These are phyloP conservation scores for Zoroaster sp. DNA, from an alignment of 53 echinoderm and acorn worm genomes.

Conservation along the genomic window DNA sequence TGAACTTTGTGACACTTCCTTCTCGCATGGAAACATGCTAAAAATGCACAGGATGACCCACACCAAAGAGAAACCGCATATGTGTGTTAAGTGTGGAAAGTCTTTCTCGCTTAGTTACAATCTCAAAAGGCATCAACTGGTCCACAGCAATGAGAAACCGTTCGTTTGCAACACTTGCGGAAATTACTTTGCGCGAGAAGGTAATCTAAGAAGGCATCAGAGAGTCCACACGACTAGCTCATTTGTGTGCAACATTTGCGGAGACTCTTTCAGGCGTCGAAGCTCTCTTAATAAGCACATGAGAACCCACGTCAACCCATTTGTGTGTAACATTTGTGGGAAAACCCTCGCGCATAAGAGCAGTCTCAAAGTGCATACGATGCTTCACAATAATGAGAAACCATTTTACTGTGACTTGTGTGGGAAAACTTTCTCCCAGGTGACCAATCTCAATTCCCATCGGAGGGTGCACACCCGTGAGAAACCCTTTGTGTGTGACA, in stretches of 20 bases:
- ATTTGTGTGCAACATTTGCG: conserved; percentile 33
- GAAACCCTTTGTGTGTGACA: conserved; percentile 51
- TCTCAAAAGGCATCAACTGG: not conserved
- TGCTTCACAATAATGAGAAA: conserved; percentile 40
- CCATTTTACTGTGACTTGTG: conserved; percentile 48
- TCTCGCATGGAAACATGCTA: not conserved
- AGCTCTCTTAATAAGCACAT: conserved; percentile 17
- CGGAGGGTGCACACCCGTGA: conserved; percentile 31
- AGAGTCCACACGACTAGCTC: conserved; percentile 27
- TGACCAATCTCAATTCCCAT: conserved; percentile 31
- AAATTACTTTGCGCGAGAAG: not conserved
- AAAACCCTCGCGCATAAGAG: not conserved
- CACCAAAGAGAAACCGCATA: not conserved
- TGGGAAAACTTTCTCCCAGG: conserved; percentile 36
- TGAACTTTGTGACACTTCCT: conserved; percentile 6
- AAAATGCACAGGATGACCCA: conserved; percentile 37
- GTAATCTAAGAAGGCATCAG: not conserved
- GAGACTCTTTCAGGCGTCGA: conserved; percentile 2
- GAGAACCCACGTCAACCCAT: not conserved
- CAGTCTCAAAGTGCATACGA: not conserved
- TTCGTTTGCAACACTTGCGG: conserved; percentile 8
- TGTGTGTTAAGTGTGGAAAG: conserved; percentile 16
- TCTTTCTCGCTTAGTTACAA: not conserved
- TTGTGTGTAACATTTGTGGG: conserved; percentile 42
- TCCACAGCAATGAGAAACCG: conserved; percentile 40